Percentiles rank a stretch among this genome's conserved stretches.
phyloP scores from a whole-genome alignment of 2,888 invertebrate species.

The Unio delphinus region DNA sequence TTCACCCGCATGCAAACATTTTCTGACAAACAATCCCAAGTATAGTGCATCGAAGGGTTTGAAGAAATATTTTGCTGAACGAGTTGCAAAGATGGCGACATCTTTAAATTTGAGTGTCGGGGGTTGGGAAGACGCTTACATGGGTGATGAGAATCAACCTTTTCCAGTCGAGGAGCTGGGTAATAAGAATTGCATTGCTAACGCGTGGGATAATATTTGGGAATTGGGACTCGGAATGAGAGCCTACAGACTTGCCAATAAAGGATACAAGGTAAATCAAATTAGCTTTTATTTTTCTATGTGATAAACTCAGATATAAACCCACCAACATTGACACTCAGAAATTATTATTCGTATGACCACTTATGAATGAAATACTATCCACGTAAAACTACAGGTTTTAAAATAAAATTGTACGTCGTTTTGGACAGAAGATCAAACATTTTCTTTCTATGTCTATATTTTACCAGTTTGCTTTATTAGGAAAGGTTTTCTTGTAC shows the following conservation, averaged over 20 bases:
- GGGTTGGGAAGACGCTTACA: slow-evolving; percentile 57
- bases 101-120: slow-evolving; percentile 33
- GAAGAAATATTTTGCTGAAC: slow-evolving; percentile 34
- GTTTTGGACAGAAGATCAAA: too few relatives aligned
- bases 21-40: slow-evolving; percentile 3
- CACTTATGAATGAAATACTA: too few relatives aligned
- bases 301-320: too few relatives aligned
- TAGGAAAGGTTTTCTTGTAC: too few relatives aligned
- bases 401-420: too few relatives aligned
- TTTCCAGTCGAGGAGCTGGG: slow-evolving; percentile 11
- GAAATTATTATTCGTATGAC: too few relatives aligned
- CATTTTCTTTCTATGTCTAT: too few relatives aligned
- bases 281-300: too few relatives aligned
- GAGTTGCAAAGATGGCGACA: slow-evolving; percentile 27
- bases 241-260: slow-evolving; percentile 59
- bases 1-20: slow-evolving; percentile 30
- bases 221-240: slow-evolving; percentile 46
- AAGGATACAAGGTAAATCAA: slow-evolving; percentile 57
- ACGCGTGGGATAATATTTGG: slow-evolving; percentile 64
- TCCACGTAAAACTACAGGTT: too few relatives aligned
- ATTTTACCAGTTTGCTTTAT: too few relatives aligned
- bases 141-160: slow-evolving; percentile 18
- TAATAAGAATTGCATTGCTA: slow-evolving; percentile 40
- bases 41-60: slow-evolving; percentile 13
- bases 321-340: too few relatives aligned